These are phyloP conservation scores for Lota lota DNA, from an alignment of 2,113 vertebrate genomes.

Conservation along the genomic window DNA sequence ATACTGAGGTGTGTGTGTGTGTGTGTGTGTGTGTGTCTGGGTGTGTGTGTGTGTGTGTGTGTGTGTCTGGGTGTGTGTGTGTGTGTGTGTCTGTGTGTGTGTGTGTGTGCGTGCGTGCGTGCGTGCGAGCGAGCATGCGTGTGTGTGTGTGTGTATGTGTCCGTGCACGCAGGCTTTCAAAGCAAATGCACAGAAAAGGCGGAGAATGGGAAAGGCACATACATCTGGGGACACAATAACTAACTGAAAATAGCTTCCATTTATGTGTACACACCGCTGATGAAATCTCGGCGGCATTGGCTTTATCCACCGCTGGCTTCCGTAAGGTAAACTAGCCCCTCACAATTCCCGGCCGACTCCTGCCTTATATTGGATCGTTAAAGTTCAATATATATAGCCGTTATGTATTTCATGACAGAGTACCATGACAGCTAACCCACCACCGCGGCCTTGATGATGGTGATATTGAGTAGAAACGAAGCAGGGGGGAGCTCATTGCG, in stretches of 20 bases:
- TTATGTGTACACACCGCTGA: background rate
- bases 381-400: conserved; percentile 14
- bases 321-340: background rate
- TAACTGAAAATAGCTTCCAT: background rate
- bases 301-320: too few relatives aligned
- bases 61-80: conserved; percentile 5
- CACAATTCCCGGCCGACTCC: background rate
- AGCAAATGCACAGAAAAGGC: too few relatives aligned
- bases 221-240: too few relatives aligned
- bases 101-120: conserved; percentile 13
- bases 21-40: background rate
- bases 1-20: conserved; percentile 3
- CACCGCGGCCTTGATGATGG: conserved; percentile 30
- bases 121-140: background rate
- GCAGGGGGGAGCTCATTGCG: conserved; percentile 33
- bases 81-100: conserved; percentile 10
- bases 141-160: conserved; percentile 10
- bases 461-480: conserved; percentile 50
- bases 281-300: background rate
- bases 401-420: conserved; percentile 31
- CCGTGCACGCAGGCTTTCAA: conserved; percentile 4
- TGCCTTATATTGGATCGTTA: background rate
- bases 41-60: background rate
- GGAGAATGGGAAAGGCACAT: too few relatives aligned
- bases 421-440: conserved; percentile 17